Evolutionary conservation across 2,888 invertebrate genomes (phyloP).

Genomic region (Cerastoderma edule): DNA sequence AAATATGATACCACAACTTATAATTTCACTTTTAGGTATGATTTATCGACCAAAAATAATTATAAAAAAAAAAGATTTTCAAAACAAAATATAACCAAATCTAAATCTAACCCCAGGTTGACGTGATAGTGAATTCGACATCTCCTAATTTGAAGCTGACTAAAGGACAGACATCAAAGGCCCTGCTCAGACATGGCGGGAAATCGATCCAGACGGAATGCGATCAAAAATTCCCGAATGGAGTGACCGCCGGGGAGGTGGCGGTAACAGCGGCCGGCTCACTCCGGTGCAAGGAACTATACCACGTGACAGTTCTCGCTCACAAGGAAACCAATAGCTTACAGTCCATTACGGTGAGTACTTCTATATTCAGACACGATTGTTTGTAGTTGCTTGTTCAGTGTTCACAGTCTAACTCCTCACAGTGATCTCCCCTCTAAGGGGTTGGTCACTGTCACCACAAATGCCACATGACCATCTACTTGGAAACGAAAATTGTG

Average conservation of each 20-base stretch:
- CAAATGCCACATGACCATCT: no score
- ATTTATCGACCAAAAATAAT: no score
- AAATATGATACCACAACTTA: no score
- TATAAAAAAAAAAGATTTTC: no score
- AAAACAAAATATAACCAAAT: neutral
- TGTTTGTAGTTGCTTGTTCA: no score
- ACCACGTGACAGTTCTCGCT: slow-evolving; percentile 63
- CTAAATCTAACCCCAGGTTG: slow-evolving; percentile 65
- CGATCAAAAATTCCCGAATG: slow-evolving; percentile 56
- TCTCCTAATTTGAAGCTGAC: slow-evolving; percentile 63
- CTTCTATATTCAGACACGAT: no score
- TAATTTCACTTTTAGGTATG: no score
- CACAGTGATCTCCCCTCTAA: no score
- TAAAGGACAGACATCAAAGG: slow-evolving; percentile 67
- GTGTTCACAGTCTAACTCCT: no score
- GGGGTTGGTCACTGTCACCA: no score
- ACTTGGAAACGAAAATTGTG: no score
- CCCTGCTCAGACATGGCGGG: slow-evolving; percentile 67
- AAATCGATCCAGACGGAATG: slow-evolving; percentile 64
- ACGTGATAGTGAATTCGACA: slow-evolving; percentile 75
- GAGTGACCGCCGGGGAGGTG: slow-evolving; percentile 67
- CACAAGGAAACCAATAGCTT: neutral
- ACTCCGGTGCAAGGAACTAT: slow-evolving; percentile 60
- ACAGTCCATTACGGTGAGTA: no score
- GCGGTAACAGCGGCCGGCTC: slow-evolving; percentile 67